These are phyloP conservation scores for Silvanus unidentatus DNA, from an alignment of 2,888 invertebrate genomes.

Conservation along the genomic window DNA sequence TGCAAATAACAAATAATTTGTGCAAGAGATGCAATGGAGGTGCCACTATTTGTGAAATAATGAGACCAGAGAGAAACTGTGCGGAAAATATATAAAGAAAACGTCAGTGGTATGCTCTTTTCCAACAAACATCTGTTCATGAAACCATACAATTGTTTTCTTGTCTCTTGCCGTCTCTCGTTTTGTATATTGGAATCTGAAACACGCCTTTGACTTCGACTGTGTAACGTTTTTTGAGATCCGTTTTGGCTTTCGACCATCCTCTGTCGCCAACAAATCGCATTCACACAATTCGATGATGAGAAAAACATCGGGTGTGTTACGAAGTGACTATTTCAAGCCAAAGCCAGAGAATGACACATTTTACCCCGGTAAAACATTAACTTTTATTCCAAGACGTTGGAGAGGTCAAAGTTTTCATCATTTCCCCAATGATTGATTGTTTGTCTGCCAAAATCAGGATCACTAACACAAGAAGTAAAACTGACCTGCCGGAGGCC, in stretches of 20 bases:
- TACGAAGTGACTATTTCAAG: too few species aligned
- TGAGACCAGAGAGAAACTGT: too few species aligned
- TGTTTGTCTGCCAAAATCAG: too few species aligned
- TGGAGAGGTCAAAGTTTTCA: background rate
- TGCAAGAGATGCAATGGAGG: too few species aligned
- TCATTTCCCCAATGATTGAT: too few species aligned
- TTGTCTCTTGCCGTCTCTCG: conserved; percentile 11
- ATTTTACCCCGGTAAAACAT: too few species aligned
- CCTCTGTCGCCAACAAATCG: conserved; percentile 8
- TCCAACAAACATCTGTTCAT: conserved; percentile 14
- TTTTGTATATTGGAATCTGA: conserved; percentile 7
- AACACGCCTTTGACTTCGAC: conserved; percentile 8
- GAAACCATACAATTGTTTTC: conserved; percentile 21
- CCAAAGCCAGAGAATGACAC: too few species aligned
- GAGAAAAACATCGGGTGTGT: too few species aligned
- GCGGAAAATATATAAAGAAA: conserved; percentile 2
- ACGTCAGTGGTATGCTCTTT: background rate
- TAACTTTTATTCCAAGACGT: conserved; percentile 2
- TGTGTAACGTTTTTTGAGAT: conserved; percentile 14
- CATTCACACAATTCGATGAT: conserved; percentile 7
- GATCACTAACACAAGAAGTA: too few species aligned
- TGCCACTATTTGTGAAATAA: too few species aligned
- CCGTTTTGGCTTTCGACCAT: conserved; percentile 13
- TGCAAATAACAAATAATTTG: too few species aligned
- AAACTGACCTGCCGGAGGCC: too few species aligned